Percentiles rank a stretch among this genome's conserved stretches.
Evolutionary conservation across 2,113 vertebrate species (phyloP).

Genomic region (Egretta garzetta): DNA sequence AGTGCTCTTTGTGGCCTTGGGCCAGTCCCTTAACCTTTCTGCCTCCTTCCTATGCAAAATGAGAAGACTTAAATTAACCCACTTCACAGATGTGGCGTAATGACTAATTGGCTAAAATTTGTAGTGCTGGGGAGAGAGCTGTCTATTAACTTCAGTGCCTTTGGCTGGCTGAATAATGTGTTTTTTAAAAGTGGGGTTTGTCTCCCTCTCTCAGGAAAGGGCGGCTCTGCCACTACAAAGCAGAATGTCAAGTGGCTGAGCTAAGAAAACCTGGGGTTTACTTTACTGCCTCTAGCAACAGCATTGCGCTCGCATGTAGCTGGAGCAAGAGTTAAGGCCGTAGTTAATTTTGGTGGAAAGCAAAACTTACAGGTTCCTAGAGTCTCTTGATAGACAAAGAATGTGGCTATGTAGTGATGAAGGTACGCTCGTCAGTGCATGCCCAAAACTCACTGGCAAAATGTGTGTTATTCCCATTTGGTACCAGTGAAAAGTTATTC

Average conservation of each 20-base stretch:
- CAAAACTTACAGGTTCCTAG: background rate
- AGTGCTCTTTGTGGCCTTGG: conserved; percentile 41
- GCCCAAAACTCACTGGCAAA: background rate
- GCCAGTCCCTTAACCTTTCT: conserved; percentile 41
- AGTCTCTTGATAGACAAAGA: background rate
- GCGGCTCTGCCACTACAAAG: background rate
- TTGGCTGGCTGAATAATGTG: background rate
- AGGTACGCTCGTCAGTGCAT: accelerated
- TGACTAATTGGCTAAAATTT: conserved; percentile 63
- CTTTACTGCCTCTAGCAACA: background rate
- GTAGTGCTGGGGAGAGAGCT: background rate
- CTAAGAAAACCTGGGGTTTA: background rate
- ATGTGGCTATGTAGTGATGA: accelerated
- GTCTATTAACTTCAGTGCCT: background rate
- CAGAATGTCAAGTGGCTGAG: background rate
- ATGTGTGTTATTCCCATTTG: background rate
- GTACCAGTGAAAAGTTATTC: background rate
- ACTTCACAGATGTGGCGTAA: background rate
- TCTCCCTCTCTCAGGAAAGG: background rate
- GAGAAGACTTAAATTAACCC: background rate
- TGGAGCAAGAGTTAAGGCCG: background rate
- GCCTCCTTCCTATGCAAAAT: conserved; percentile 41
- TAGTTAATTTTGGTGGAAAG: background rate
- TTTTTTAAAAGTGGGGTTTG: background rate
- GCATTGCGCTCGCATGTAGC: accelerated